These are phyloP conservation scores for Philotrypesis tridentata DNA, from an alignment of 1,140 invertebrate genomes.

Conservation along the genomic window DNA sequence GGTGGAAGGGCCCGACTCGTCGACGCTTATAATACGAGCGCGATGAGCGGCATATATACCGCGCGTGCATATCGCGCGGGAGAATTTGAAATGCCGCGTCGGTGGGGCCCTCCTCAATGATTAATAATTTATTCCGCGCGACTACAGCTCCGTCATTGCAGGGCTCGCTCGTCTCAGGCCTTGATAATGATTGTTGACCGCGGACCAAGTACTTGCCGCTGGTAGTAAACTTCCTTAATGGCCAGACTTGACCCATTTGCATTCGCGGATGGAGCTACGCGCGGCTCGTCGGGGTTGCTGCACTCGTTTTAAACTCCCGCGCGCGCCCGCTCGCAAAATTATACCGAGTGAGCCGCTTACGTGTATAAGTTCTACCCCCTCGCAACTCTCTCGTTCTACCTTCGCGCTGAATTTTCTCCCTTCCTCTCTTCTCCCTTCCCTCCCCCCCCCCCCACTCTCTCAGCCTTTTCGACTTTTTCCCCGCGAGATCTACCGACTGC, in stretches of 20 bases:
- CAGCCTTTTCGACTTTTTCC: neutral
- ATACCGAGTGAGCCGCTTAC: conserved; percentile 22
- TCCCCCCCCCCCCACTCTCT: neutral
- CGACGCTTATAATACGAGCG: conserved; percentile 14
- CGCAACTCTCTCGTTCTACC: neutral
- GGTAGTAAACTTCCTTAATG: conserved; percentile 39
- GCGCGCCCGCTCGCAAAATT: neutral
- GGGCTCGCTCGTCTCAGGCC: neutral
- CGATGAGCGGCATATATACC: too few species aligned
- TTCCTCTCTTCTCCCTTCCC: neutral
- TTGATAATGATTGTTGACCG: conserved; percentile 29
- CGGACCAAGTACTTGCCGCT: conserved; percentile 17
- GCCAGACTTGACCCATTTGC: conserved; percentile 27
- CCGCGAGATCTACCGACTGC: neutral
- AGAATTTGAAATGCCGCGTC: conserved; percentile 32
- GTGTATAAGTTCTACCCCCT: conserved; percentile 2
- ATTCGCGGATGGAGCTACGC: neutral
- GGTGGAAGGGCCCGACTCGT: too few species aligned
- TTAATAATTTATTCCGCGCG: conserved; percentile 11
- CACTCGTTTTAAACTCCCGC: neutral
- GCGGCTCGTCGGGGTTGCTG: too few species aligned
- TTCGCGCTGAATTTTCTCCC: neutral
- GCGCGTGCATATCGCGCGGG: neutral
- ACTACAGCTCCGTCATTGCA: neutral
- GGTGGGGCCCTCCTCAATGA: neutral